Conservation (phyloP, 2,888 invertebrate species). For the Antitype chi region DNA sequence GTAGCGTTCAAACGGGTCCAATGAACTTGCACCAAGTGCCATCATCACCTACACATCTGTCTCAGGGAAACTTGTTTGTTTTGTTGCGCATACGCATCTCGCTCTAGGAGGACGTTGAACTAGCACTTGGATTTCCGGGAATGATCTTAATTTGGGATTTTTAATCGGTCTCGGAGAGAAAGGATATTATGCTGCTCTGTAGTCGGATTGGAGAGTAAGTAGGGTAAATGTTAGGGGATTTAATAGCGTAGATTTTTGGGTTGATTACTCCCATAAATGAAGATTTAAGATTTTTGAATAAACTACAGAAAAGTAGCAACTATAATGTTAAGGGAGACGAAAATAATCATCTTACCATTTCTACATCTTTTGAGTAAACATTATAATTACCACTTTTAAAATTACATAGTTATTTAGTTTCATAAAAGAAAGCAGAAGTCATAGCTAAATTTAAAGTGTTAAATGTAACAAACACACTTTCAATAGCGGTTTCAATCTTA, state of each 20-base stretch:
- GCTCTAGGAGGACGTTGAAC: conserved; percentile 72
- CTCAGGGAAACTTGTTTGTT: conserved; percentile 71
- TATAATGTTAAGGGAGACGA: not conserved
- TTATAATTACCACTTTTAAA: not conserved
- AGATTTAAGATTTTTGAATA: not conserved
- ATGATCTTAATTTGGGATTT: conserved; percentile 44
- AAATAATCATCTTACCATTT: not conserved
- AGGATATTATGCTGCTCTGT: not conserved
- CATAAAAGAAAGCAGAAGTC: no score
- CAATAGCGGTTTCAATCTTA: not conserved
- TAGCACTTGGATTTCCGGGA: conserved; percentile 66
- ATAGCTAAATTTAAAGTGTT: no score
- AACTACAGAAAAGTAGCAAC: not conserved
- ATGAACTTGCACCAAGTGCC: conserved; percentile 57
- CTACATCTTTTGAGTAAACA: not conserved
- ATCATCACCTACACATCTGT: conserved; percentile 68
- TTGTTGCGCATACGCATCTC: conserved; percentile 71
- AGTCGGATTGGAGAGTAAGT: no score
- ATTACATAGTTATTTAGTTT: not conserved
- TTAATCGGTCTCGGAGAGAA: conserved; percentile 21
- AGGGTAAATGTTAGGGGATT: not conserved
- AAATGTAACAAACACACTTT: not conserved
- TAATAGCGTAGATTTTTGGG: not conserved
- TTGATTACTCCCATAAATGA: not conserved
- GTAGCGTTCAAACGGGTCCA: conserved; percentile 53